These are phyloP conservation scores for Leptinotarsa texana DNA, from an alignment of 1,140 invertebrate species.

Conservation along the genomic window DNA sequence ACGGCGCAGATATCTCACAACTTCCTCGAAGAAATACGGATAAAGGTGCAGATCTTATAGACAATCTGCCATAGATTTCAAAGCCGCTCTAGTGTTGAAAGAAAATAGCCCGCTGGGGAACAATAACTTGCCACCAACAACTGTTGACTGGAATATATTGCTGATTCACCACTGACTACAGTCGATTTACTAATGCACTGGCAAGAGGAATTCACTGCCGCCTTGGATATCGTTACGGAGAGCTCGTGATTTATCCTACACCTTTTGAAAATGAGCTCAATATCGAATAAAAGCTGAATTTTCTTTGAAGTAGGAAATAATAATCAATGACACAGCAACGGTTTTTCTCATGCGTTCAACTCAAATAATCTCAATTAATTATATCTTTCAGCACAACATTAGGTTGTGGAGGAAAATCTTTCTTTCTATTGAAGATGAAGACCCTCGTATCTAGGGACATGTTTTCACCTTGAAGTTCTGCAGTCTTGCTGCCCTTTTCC, in stretches of 20 bases:
- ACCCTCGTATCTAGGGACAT: too few species aligned
- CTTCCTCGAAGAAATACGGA: neutral
- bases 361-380: too few species aligned
- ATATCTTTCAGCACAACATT: too few species aligned
- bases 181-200: conserved; percentile 21
- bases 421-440: too few species aligned
- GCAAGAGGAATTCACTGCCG: neutral
- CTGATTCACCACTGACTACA: conserved; percentile 17
- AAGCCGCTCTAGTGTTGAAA: conserved; percentile 43
- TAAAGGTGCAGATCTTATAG: neutral
- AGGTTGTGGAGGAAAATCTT: too few species aligned
- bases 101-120: conserved; percentile 46
- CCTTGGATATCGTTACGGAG: neutral
- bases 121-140: conserved; percentile 45
- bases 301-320: too few species aligned
- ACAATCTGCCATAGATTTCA: conserved; percentile 39
- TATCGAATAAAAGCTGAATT: neutral
- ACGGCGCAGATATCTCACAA: neutral
- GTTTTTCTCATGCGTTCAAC: too few species aligned
- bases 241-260: neutral
- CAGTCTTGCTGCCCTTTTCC: too few species aligned
- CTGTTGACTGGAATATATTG: conserved; percentile 40
- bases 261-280: neutral
- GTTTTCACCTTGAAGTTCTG: too few species aligned
- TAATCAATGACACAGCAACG: too few species aligned